Base-by-base conservation (phyloP, 2,113 vertebrate genomes). In the Phasianus colchicus region DNA sequence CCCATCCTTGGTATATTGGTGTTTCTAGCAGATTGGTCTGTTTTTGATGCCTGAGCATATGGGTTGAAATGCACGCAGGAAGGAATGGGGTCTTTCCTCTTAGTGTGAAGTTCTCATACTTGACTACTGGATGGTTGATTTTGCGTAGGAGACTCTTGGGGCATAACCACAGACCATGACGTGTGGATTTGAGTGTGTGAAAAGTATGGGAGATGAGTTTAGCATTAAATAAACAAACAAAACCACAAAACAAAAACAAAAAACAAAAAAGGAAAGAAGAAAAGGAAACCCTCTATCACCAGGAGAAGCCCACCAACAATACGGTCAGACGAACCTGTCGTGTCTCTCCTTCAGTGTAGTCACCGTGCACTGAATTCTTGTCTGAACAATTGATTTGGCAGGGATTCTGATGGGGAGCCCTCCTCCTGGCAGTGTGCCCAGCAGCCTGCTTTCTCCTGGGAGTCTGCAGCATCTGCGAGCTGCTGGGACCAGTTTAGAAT, bases 111-210 rank as follows among this genome's bases (percentile, higher is more conserved):
- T 89, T 94, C 86, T 93, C 91, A 43, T 66, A 92, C 45, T 94
- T 94, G 92, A 83, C 96, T 95, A 71, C 88, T 91, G 91, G 92
- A 83, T 76, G 83, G 86, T 67, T 94, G 92, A 10, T 73, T 87
- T 91, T 67, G 61, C 20, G 42, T 82, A 90, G 94, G 88, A 91
- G 45, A 30, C 24, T 74, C 47, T 72, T 80, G 66, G 75, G 95
- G 91, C 48, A 19, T 52, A 64, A 82, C 25, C 61, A 88, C 91
- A 66, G 94, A 73, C 55, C n/a, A 21, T 64, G 92, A 81, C 16
- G 5, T 14, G 58, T 76, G 86, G 83, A 72, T 27, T 61, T 71
- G 81, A 81, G 84, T 13, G 87, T 40, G 89, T 87, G 71, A 43
- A 19, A 36, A 72, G 91, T 40, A 22, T 64, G 90, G 48, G 85